phyloP scores from a whole-genome alignment of 2,888 invertebrate genomes.

The Caenorhabditis wallacei region DNA sequence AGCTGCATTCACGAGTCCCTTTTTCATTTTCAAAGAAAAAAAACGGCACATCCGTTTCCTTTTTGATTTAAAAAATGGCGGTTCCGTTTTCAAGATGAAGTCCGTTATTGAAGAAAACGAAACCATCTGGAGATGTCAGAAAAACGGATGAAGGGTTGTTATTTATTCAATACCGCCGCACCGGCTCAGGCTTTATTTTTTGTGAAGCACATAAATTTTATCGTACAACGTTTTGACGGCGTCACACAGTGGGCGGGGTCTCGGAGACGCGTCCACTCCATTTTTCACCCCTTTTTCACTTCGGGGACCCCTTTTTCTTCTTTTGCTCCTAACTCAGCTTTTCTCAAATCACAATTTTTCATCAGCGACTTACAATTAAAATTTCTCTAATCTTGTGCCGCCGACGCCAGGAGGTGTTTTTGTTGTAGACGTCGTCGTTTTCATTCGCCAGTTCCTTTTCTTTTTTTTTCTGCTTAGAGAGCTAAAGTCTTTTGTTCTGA shows the following conservation, averaged over 20 bases:
- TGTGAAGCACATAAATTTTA: slow-evolving; percentile 48
- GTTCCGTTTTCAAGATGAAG: slow-evolving; percentile 29
- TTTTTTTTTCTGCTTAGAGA: not conserved
- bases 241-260: not conserved
- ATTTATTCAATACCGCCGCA: slow-evolving; percentile 31
- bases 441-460: slow-evolving; percentile 1
- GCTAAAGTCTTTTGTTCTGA: slow-evolving; percentile 45
- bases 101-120: not conserved
- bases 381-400: slow-evolving; percentile 12
- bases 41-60: slow-evolving; percentile 47
- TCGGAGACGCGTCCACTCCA: slow-evolving; percentile 1
- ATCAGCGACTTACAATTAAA: slow-evolving; percentile 27
- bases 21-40: slow-evolving; percentile 40
- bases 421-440: slow-evolving; percentile 7
- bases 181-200: slow-evolving; percentile 35
- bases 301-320: slow-evolving; percentile 14
- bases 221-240: slow-evolving; percentile 27
- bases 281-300: slow-evolving; percentile 30
- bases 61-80: slow-evolving; percentile 47
- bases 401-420: slow-evolving; percentile 25
- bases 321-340: not conserved
- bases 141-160: slow-evolving; percentile 25
- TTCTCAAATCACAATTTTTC: slow-evolving; percentile 42
- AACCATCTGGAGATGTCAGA: slow-evolving; percentile 56
- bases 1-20: slow-evolving; percentile 10